Base-by-base conservation (phyloP, 2,888 invertebrate genomes). In the Phlogophora meticulosa region DNA sequence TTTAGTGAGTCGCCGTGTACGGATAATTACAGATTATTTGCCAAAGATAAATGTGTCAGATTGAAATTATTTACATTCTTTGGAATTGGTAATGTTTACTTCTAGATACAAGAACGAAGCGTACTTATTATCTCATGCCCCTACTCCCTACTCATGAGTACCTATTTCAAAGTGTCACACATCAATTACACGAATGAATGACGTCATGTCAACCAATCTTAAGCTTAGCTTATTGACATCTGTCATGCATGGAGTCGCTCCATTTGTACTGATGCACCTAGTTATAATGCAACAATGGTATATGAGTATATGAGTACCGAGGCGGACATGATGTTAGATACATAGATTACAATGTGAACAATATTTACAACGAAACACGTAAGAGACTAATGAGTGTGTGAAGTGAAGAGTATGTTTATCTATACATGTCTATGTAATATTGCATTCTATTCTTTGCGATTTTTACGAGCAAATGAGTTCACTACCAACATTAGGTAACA, bases 11-110 rank as follows among this genome's bases (percentile, higher is more conserved):
- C 81, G 84, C 87, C 87, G 83, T 87, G 85, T 86, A 77, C 51
- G 85, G 80, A 78, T 86, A 89, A 90, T 91, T 88, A 86, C 87
- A 81, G 81, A 81, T 84, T 86, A 87, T 91, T 91, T 88, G 87
- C 80, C 76, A 76, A 86, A 88, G 85, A 87, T 86, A 86, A 85
- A 85, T 76, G 72, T 81, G 65, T 42, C 49, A 48, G 40, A 56
- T 72, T 60, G 24, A 24, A 43, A 62, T 77, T 82, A 82, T 79
- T 82, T 28, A 28, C 48, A 24, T 60, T 67, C 22, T 58, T 59
- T 57, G 28, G 36, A 40, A 15, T 40, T 7, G 22, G 38, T 32
- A 53, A 57, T 48, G 43, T 57, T 49, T 42, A 46, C 51, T 43
- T 57, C 13, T 46, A 48, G 40, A 24, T 38, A 42, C 34, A 24